Evolutionary conservation across 1,140 invertebrate species (phyloP), one percentile per base, ranked within the genome.

Genomic region (Drosophila ercepeae): DNA sequence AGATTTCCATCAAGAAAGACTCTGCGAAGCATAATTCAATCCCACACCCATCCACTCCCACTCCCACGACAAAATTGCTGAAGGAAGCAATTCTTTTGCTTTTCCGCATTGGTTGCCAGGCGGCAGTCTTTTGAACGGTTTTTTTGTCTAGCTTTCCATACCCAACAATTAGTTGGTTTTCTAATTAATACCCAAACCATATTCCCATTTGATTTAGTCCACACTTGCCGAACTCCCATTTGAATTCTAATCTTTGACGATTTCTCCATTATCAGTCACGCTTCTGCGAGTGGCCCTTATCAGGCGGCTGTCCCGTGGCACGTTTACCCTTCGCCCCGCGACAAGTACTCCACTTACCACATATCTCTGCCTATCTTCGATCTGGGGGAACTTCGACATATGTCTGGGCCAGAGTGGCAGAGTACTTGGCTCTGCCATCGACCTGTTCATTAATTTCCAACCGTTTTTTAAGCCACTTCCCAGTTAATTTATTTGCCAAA

Each of bases 241-340:
- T 32, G 11, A 32, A 9, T 32, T 32, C 29, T 3, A 32, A 32
- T 32, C 11, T 9, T 32, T 32, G n/a, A n/a, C n/a, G n/a, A n/a
- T 32, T 32, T 32, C 29, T 1, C 6, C n/a, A 59, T 21, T 21
- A 21, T 21, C 21, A 21, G 21, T 21, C 21, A 21, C 21, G 21
- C 21, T 21, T 21, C 21, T 54, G 19, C 53, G 11, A 55, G 42
- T 34, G 54, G n/a, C 18, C 21, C 59, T 58, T 61, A 61, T 61
- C 39, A 3, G 4, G 23, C 2, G 3, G 8, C 29, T 32, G 27
- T 8, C 27, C 8, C 25, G 3, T 8, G 7, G 27, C 1, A 16
- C 11, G 57, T 54, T 36, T 0, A 36, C 13, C 34, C 11, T 36
- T 44, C 4, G 11, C 7, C 23, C 11, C 4, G 1, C 34, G 3